Conservation (phyloP, 1,140 invertebrate species). For the Trissolcus basalis region DNA sequence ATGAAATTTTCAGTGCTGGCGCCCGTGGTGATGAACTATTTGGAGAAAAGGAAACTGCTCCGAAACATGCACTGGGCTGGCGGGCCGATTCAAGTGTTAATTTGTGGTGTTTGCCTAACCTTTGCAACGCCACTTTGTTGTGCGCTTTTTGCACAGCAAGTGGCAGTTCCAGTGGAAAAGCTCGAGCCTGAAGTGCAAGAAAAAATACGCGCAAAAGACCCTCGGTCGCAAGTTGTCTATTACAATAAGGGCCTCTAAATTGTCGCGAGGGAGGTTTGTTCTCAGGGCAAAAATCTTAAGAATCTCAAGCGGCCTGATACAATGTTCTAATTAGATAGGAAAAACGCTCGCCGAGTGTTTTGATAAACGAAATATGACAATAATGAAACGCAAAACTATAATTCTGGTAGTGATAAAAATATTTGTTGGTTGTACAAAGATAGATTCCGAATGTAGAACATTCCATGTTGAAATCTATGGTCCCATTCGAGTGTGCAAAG, state of each 20-base stretch:
- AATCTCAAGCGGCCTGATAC: background rate
- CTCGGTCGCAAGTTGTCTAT: slow-evolving; percentile 75
- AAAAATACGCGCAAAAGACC: slow-evolving; percentile 71
- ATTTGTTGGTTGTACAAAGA: slow-evolving; percentile 36
- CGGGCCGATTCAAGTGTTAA: slow-evolving; percentile 80
- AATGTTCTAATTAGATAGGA: background rate
- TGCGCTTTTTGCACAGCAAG: slow-evolving; percentile 87
- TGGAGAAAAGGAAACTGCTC: slow-evolving; percentile 79
- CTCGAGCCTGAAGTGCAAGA: slow-evolving; percentile 79
- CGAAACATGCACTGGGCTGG: slow-evolving; percentile 77
- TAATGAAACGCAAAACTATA: slow-evolving; percentile 1
- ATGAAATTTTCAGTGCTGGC: slow-evolving; percentile 80
- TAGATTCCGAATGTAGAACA: slow-evolving; percentile 13
- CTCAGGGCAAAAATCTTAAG: slow-evolving; percentile 25
- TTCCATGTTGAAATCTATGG: slow-evolving; percentile 10
- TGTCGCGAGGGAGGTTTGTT: background rate
- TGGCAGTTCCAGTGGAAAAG: slow-evolving; percentile 77
- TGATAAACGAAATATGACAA: slow-evolving; percentile 9
- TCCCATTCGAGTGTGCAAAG: too few species aligned
- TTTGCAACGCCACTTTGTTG: slow-evolving; percentile 91
- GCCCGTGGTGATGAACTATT: slow-evolving; percentile 82
- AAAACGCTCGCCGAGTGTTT: slow-evolving; percentile 1
- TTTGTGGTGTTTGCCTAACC: slow-evolving; percentile 85
- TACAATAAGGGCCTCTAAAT: slow-evolving; percentile 80
- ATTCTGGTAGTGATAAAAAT: slow-evolving; percentile 13